Evolutionary conservation across 2,797 vertebrate genomes (phyloP).

Genomic region (Syncerus caffer): DNA sequence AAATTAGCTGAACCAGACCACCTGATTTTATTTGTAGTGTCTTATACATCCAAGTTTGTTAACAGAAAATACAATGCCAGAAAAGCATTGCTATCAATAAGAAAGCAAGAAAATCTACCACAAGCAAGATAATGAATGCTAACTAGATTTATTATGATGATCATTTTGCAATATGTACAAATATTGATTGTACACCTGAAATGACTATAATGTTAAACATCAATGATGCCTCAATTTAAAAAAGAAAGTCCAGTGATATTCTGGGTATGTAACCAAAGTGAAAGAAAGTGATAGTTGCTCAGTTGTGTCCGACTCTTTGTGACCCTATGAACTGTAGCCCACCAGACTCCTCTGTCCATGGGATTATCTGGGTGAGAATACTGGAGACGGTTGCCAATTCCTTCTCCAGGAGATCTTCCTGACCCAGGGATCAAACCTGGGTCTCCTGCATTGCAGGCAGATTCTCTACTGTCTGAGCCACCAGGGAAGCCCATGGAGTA

Average conservation of each 20-base stretch:
- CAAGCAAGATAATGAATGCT: neutral
- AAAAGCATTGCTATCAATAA: neutral
- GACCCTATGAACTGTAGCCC: neutral
- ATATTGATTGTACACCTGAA: neutral
- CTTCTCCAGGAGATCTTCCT: neutral
- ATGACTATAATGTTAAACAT: neutral
- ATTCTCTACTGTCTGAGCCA: neutral
- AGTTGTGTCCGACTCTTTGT: neutral
- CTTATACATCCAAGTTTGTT: neutral
- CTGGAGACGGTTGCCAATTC: neutral
- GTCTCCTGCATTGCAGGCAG: neutral
- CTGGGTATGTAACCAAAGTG: neutral
- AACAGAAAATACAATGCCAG: neutral
- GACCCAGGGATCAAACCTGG: neutral
- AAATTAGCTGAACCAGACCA: neutral
- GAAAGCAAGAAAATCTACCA: neutral
- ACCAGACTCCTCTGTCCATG: neutral
- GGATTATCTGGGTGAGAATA: neutral
- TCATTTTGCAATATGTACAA: neutral
- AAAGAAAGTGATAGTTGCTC: neutral
- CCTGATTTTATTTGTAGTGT: neutral
- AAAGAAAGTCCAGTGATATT: neutral
- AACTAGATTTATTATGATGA: neutral
- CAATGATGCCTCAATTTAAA: neutral
- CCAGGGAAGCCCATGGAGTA: neutral